phyloP scores from a whole-genome alignment of 2,797 vertebrate species.

The Myotis pilosus region DNA sequence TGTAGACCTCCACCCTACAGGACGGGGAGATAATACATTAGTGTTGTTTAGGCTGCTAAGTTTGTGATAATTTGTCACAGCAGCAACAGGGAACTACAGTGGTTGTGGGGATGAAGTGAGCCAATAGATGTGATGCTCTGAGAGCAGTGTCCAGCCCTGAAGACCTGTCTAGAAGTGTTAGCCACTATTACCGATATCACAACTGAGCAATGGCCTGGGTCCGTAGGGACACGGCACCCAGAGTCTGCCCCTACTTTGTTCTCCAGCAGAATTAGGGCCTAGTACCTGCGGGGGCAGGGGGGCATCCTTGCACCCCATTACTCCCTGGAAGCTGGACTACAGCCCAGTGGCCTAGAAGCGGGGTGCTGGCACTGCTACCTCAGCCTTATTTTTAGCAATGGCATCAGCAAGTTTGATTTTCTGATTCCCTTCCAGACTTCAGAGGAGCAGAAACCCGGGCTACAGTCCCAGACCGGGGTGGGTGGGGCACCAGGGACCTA shows the following conservation, averaged over 20 bases:
- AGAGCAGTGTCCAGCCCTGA: not conserved
- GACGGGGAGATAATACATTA: not conserved
- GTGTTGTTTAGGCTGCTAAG: not conserved
- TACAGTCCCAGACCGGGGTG: not conserved
- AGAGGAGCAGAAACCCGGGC: not conserved
- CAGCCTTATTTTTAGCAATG: conserved; percentile 55
- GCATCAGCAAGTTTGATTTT: conserved; percentile 58
- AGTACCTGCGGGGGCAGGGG: not conserved
- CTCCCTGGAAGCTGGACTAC: not conserved
- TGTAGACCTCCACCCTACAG: not conserved
- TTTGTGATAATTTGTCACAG: not conserved
- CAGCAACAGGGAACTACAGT: fast-evolving
- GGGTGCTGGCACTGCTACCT: not conserved
- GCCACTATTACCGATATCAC: not conserved
- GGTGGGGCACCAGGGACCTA: not conserved
- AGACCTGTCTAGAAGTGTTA: not conserved
- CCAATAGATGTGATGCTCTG: not conserved
- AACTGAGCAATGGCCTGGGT: not conserved
- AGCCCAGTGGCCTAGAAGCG: not conserved
- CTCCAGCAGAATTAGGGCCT: not conserved
- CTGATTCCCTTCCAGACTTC: conserved; percentile 36
- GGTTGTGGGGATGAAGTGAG: not conserved
- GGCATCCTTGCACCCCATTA: not conserved
- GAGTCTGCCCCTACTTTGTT: not conserved
- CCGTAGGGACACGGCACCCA: not conserved